phyloP scores from a whole-genome alignment of 2,888 invertebrate genomes.

The Eristalis pertinax region DNA sequence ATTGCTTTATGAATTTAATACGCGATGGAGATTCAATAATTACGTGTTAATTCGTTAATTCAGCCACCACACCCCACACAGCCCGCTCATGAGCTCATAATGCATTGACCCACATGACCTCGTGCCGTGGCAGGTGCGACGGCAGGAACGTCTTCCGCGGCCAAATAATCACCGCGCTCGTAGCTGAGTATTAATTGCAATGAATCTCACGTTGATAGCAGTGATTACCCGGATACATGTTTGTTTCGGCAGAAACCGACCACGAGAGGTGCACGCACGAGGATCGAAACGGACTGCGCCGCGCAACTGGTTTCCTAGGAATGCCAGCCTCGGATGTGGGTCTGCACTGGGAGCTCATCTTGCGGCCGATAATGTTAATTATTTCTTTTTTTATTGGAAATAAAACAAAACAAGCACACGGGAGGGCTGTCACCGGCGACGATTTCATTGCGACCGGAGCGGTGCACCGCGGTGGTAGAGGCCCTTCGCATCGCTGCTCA shows the following conservation, averaged over 20 bases:
- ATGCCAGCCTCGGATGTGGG: neutral
- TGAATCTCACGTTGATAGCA: neutral
- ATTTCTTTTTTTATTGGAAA: neutral
- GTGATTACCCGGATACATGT: neutral
- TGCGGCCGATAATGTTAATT: neutral
- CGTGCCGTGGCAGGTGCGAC: neutral
- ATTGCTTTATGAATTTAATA: slow-evolving; percentile 21
- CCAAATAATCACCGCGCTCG: neutral
- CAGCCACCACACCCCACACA: slow-evolving; percentile 1
- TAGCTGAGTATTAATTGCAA: neutral
- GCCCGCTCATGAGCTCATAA: neutral
- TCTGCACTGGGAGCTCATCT: neutral
- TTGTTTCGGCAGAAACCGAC: neutral
- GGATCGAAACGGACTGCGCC: neutral
- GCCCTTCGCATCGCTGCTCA: slow-evolving; percentile 44
- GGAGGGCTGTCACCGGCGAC: neutral
- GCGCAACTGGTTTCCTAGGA: neutral
- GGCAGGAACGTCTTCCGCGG: neutral
- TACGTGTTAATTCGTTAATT: slow-evolving; percentile 38
- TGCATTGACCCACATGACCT: neutral
- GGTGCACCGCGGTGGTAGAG: neutral
- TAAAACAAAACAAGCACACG: neutral
- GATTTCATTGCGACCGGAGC: neutral
- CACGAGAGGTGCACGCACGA: neutral
- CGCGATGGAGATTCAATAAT: slow-evolving; percentile 39